Conservation (phyloP, 2,113 vertebrate genomes). For the Gnathonemus longibarbis region DNA sequence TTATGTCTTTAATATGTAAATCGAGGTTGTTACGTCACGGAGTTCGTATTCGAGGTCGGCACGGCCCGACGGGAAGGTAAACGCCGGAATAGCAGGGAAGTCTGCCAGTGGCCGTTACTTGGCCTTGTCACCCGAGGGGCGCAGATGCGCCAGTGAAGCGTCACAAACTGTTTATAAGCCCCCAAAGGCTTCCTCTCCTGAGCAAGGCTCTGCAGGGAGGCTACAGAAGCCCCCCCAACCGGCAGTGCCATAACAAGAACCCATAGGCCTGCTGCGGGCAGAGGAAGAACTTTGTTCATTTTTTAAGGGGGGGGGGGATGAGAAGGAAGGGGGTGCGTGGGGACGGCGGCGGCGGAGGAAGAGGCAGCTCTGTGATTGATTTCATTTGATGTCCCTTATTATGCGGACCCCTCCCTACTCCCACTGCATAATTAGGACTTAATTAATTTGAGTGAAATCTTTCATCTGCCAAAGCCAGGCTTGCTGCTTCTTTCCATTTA, state of each 20-base stretch:
- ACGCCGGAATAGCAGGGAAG: background rate
- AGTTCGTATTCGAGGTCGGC: background rate
- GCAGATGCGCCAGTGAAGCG: background rate
- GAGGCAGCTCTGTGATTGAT: slow-evolving; percentile 52
- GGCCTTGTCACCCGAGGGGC: background rate
- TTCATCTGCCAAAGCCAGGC: slow-evolving; percentile 81
- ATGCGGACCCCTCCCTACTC: slow-evolving; percentile 76
- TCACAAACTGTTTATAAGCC: background rate
- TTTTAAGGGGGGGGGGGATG: slow-evolving; percentile 53
- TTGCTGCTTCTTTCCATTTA: slow-evolving; percentile 89
- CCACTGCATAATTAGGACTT: slow-evolving; percentile 74
- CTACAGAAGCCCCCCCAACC: background rate
- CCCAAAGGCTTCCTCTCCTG: background rate
- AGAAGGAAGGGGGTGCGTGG: slow-evolving; percentile 35
- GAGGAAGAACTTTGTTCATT: slow-evolving; percentile 53
- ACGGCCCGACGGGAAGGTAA: slow-evolving; percentile 15
- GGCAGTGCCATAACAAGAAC: background rate
- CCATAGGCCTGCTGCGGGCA: slow-evolving; percentile 31
- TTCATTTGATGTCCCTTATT: slow-evolving; percentile 72
- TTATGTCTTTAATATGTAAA: background rate
- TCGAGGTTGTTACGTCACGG: background rate
- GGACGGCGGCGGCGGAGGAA: slow-evolving; percentile 28
- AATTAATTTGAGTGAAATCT: slow-evolving; percentile 88
- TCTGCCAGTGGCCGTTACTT: background rate
- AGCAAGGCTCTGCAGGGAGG: background rate